A percentile compares a stretch with the other conserved stretches of the same genome.
Evolutionary conservation across 30 jellyfish, hydroid and myxozoan species (phyloP).

Genomic region (Hydractinia symbiolongicarpus): DNA sequence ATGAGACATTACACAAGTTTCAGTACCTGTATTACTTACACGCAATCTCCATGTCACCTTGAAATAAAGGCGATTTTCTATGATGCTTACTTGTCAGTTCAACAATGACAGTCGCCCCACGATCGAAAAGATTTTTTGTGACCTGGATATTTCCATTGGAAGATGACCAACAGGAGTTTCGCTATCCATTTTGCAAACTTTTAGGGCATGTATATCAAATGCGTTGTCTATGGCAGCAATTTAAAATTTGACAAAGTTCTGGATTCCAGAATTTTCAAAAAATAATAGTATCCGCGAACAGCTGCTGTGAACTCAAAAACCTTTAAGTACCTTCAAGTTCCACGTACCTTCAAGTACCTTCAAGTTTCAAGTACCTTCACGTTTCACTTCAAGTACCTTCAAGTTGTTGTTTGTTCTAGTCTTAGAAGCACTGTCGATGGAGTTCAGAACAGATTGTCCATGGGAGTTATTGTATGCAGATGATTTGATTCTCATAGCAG

Average conservation of each 20-base stretch:
- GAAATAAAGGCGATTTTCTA: slow-evolving; percentile 29
- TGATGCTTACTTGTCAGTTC: slow-evolving; percentile 21
- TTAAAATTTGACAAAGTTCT: not conserved
- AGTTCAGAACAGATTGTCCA: too few relatives aligned
- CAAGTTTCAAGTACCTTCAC: too few relatives aligned
- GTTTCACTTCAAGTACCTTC: too few relatives aligned
- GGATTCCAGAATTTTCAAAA: slow-evolving; percentile 4
- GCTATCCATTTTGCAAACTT: not conserved
- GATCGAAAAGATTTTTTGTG: too few relatives aligned
- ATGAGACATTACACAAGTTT: too few relatives aligned
- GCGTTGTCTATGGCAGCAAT: slow-evolving; percentile 2
- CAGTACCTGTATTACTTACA: too few relatives aligned
- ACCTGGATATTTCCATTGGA: slow-evolving; percentile 2
- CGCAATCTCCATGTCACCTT: slow-evolving; percentile 29
- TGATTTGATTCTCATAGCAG: too few relatives aligned
- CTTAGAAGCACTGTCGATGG: too few relatives aligned
- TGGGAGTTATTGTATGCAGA: too few relatives aligned
- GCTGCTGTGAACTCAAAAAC: slow-evolving; percentile 11
- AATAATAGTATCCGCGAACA: slow-evolving; percentile 10
- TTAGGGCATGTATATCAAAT: not conserved
- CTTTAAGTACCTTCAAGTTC: too few relatives aligned
- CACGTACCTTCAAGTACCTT: too few relatives aligned
- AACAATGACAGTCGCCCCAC: not conserved
- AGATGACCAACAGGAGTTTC: slow-evolving; percentile 5
- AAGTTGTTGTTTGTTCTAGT: too few relatives aligned